These are phyloP conservation scores for Coptotermes formosanus DNA, from an alignment of 1,140 invertebrate species.

Conservation along the genomic window DNA sequence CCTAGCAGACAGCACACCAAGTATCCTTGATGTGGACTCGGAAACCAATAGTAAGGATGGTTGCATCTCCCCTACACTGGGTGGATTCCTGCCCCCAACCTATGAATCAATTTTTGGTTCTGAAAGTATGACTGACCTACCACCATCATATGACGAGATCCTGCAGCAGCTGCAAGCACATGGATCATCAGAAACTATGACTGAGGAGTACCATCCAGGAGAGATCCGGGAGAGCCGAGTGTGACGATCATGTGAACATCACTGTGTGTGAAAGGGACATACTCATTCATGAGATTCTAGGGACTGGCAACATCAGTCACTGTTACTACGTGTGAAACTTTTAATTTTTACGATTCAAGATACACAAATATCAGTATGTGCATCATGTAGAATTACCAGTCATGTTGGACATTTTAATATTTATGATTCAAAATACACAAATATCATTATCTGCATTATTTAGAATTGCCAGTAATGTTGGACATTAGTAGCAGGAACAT, in stretches of 20 bases:
- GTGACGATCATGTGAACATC: constrained; percentile 27
- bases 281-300: too few relatives aligned
- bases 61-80: constrained; percentile 39
- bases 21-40: constrained; percentile 47
- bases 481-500: too few relatives aligned
- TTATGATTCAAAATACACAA: too few relatives aligned
- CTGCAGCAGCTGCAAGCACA: constrained; percentile 43
- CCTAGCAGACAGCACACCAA: constrained; percentile 42
- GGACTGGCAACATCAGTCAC: too few relatives aligned
- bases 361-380: too few relatives aligned
- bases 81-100: constrained; percentile 46
- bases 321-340: too few relatives aligned
- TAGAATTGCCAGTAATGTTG: too few relatives aligned
- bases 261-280: too few relatives aligned
- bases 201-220: constrained; percentile 38
- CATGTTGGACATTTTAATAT: too few relatives aligned
- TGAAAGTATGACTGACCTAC: constrained; percentile 45
- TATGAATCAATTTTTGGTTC: constrained; percentile 52
- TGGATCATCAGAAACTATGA: background rate
- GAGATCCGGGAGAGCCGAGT: constrained; percentile 50
- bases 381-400: too few relatives aligned
- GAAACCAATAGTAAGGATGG: constrained; percentile 49
- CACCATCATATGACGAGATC: constrained; percentile 50
- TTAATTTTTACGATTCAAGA: too few relatives aligned
- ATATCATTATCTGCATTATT: too few relatives aligned